These are phyloP conservation scores for Bucorvus abyssinicus DNA, from an alignment of 2,797 vertebrate species.

Conservation along the genomic window DNA sequence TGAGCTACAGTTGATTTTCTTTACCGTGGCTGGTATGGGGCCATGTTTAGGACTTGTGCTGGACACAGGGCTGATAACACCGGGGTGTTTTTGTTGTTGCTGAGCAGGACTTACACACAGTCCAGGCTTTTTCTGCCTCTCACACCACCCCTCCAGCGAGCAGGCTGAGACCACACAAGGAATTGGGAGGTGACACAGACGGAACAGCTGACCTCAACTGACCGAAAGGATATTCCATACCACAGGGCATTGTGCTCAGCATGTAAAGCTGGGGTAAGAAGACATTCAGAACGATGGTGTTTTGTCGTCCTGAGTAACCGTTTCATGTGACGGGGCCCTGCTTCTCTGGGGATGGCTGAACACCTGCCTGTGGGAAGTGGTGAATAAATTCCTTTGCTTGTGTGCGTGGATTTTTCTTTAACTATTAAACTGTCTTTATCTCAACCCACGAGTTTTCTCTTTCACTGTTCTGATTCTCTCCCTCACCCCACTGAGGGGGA, in stretches of 20 bases:
- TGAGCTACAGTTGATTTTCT: not conserved
- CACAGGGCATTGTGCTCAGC: too few relatives aligned
- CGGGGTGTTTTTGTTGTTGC: not conserved
- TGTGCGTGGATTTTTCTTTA: not conserved
- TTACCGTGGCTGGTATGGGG: not conserved
- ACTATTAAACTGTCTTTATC: not conserved
- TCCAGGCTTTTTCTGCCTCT: too few relatives aligned
- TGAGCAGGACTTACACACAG: too few relatives aligned
- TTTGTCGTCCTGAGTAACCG: not conserved
- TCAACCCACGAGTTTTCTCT: too few relatives aligned
- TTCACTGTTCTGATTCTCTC: too few relatives aligned
- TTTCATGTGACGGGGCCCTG: not conserved
- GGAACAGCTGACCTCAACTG: too few relatives aligned
- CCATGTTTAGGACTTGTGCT: not conserved
- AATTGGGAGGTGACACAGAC: too few relatives aligned
- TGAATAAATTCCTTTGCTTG: not conserved
- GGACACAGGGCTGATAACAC: too few relatives aligned
- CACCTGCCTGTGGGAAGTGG: not conserved
- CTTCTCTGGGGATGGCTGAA: not conserved
- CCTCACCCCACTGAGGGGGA: not conserved
- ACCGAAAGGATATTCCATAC: too few relatives aligned
- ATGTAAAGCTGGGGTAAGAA: not conserved
- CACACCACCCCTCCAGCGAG: too few relatives aligned
- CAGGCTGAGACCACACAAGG: too few relatives aligned
- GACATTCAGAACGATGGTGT: not conserved